Evolutionary conservation across 2,888 invertebrate genomes (phyloP).

Genomic region (Andrena camellia): DNA sequence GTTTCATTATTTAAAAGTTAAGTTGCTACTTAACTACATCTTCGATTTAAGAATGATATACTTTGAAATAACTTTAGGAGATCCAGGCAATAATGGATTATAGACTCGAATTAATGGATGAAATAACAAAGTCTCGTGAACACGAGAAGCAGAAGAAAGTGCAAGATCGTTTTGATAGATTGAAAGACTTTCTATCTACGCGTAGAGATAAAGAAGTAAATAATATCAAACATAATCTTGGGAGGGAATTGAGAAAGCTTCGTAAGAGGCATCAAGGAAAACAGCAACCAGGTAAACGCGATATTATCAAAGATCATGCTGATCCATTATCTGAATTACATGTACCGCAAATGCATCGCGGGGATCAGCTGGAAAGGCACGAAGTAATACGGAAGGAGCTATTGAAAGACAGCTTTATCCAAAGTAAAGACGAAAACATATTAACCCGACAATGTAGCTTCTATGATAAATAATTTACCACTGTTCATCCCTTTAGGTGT

Average conservation of each 20-base stretch:
- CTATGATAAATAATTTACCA: background rate
- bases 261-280: constrained; percentile 81
- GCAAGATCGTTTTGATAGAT: constrained; percentile 83
- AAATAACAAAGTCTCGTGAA: constrained; percentile 87
- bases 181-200: constrained; percentile 86
- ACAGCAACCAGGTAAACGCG: constrained; percentile 40
- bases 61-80: constrained; percentile 85
- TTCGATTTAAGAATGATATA: background rate
- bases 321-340: constrained; percentile 88
- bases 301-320: constrained; percentile 69
- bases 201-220: constrained; percentile 87
- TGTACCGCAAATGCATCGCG: constrained; percentile 88
- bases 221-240: constrained; percentile 86
- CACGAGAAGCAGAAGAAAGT: constrained; percentile 84
- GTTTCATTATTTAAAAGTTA: constrained; percentile 19
- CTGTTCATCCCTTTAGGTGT: constrained; percentile 85
- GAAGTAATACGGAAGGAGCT: constrained; percentile 78
- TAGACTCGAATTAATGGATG: constrained; percentile 89
- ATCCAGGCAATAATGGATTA: constrained; percentile 90
- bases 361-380: constrained; percentile 87
- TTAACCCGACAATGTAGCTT: background rate
- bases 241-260: constrained; percentile 86
- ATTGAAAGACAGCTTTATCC: constrained; percentile 55
- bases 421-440: constrained; percentile 58
- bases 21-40: too few species aligned